Evolutionary conservation across 2,888 invertebrate species (phyloP), one percentile per base, ranked within the genome.

Genomic region (Galerucella nymphaeae): DNA sequence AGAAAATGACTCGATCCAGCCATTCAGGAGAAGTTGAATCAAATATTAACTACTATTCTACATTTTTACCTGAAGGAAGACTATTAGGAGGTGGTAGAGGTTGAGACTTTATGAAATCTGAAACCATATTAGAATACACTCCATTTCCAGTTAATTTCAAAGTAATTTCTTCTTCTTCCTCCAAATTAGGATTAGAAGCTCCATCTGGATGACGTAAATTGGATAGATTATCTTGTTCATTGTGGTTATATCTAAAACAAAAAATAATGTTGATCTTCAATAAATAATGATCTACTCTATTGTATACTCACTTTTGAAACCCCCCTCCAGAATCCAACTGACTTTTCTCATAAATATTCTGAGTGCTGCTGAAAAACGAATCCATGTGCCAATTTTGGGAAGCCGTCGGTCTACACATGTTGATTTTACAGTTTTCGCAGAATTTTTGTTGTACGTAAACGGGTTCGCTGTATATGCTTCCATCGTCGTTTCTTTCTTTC

Each of bases 121-220:
- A 77, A 50, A 72, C 89, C 88, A 84, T 91, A 42, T 78, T 70
- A 38, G 74, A 73, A 58, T 76, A 89, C 11, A 91, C 90, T 6
- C 91, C 91, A 75, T 89, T 91, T 14, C 91, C 91, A 1, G 91
- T 90, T 77, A 90, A 85, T 81, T 91, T 88, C 80, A 89, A 89
- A 68, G 86, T 85, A 85, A 91, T 92, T 85, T 93, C 93, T 71
- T 91, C 90, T 81, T 91, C 90, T 81, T 91, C 89, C 81, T 91
- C 89, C 81, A 97, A 89, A 88, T 96, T 96, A 18, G 96, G 96
- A 89, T 97, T 96, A 30, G 96, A 97, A 66, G 97, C 96, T 62
- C 96, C 96, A 82, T 97, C 97, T 6, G 96, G 96, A 87, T 96
- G 95, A 76, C 96, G 90, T 67, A 96, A 86, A 74, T 93, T 92